These are phyloP conservation scores for Strix aluco DNA, from an alignment of 2,113 vertebrate species.

Conservation along the genomic window DNA sequence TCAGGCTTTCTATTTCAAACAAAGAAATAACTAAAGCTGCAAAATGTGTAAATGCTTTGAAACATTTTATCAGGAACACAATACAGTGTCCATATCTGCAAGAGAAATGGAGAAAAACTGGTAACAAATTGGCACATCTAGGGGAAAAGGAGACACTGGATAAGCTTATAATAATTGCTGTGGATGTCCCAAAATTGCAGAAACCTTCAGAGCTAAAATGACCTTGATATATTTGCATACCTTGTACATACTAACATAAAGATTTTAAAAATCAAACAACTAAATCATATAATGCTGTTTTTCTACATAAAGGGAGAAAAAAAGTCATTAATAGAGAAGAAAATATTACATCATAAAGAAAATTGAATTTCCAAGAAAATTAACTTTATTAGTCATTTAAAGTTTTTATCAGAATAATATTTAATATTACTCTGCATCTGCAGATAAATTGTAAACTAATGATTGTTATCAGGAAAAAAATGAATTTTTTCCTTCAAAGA, in stretches of 20 bases:
- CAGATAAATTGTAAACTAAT: background rate
- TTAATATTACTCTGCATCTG: background rate
- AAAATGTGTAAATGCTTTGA: background rate
- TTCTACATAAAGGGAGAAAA: rapidly evolving
- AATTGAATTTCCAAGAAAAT: background rate
- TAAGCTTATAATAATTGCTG: background rate
- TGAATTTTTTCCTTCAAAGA: rapidly evolving
- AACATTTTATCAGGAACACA: background rate
- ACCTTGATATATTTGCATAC: background rate
- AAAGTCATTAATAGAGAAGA: background rate
- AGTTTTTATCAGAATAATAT: background rate
- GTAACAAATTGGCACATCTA: background rate
- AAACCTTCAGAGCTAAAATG: background rate
- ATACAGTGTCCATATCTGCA: background rate
- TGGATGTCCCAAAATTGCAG: background rate
- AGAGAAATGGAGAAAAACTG: background rate
- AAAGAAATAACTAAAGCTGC: background rate
- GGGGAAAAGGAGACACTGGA: background rate
- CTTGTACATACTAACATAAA: background rate
- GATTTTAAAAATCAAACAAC: background rate
- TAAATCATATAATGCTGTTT: background rate
- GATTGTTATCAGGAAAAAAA: rapidly evolving
- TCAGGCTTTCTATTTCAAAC: background rate
- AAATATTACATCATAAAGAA: background rate
- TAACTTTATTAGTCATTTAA: background rate